Percentiles rank a stretch among this genome's conserved stretches.
Evolutionary conservation across 2,888 invertebrate genomes (phyloP).

Genomic region (Platycheirus rosarum): DNA sequence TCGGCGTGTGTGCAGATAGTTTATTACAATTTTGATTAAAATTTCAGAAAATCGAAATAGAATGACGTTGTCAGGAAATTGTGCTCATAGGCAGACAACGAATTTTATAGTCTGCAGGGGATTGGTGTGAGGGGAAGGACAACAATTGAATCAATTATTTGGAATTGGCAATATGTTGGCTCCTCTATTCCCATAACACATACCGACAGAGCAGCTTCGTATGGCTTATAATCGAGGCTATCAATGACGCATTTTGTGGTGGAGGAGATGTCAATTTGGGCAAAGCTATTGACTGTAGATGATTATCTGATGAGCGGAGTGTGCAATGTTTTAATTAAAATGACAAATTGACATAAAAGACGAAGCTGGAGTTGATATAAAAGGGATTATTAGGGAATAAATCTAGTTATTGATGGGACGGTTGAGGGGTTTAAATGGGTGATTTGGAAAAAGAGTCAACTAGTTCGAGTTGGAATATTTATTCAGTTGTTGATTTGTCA

Average conservation of each 20-base stretch:
- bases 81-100: conserved; percentile 12
- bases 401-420: too few species aligned
- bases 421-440: too few species aligned
- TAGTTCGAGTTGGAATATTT: too few species aligned
- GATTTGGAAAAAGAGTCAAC: too few species aligned
- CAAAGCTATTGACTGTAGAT: conserved; percentile 54
- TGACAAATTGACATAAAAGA: conserved; percentile 61
- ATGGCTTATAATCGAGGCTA: conserved; percentile 42
- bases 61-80: conserved; percentile 8
- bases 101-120: neutral
- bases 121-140: conserved; percentile 7
- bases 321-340: conserved; percentile 62
- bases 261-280: conserved; percentile 44
- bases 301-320: conserved; percentile 58
- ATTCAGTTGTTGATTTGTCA: too few species aligned
- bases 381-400: conserved; percentile 1
- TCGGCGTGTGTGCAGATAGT: conserved; percentile 21
- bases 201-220: conserved; percentile 6
- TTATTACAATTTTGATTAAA: conserved; percentile 71
- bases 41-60: conserved; percentile 39
- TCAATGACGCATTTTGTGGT: conserved; percentile 52
- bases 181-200: neutral
- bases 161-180: conserved; percentile 49
- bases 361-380: conserved; percentile 18
- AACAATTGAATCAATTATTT: conserved; percentile 67